phyloP scores from a whole-genome alignment of 2,888 invertebrate genomes.

The Andrena hattorfiana region DNA sequence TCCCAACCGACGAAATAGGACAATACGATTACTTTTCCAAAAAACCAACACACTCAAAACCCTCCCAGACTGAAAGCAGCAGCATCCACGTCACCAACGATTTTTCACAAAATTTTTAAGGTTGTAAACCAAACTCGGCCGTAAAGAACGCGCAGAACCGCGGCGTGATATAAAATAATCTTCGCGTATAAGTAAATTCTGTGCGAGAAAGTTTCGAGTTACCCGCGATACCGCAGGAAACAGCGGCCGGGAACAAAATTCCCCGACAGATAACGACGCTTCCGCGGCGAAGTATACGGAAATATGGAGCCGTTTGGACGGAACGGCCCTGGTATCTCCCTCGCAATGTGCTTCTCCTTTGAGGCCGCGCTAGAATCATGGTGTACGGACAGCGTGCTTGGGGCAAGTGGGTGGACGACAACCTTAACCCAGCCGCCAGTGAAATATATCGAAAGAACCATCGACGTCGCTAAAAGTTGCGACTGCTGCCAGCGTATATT shows the following conservation, averaged over 20 bases:
- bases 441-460: slow-evolving; percentile 17
- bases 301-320: slow-evolving; percentile 21
- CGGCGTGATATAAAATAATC: not conserved
- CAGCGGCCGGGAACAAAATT: slow-evolving; percentile 16
- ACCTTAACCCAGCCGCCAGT: slow-evolving; percentile 30
- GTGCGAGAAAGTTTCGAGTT: slow-evolving; percentile 24
- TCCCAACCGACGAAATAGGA: too few relatives aligned
- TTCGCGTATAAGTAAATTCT: slow-evolving; percentile 25
- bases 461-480: slow-evolving; percentile 22
- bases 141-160: not conserved
- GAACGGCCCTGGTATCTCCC: slow-evolving; percentile 7
- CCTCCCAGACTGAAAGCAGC: too few relatives aligned
- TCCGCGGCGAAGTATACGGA: slow-evolving; percentile 30
- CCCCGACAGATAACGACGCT: slow-evolving; percentile 28
- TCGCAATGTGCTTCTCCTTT: slow-evolving; percentile 22
- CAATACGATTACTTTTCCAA: too few relatives aligned
- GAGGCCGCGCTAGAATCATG: slow-evolving; percentile 19
- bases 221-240: slow-evolving; percentile 13
- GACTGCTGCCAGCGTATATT: slow-evolving; percentile 27
- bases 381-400: slow-evolving; percentile 4
- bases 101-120: not conserved
- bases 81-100: too few relatives aligned
- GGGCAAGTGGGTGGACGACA: slow-evolving; percentile 24
- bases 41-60: too few relatives aligned
- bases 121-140: not conserved